Evolutionary conservation across 2,888 invertebrate genomes (phyloP).

Genomic region (Dicycla oo): DNA sequence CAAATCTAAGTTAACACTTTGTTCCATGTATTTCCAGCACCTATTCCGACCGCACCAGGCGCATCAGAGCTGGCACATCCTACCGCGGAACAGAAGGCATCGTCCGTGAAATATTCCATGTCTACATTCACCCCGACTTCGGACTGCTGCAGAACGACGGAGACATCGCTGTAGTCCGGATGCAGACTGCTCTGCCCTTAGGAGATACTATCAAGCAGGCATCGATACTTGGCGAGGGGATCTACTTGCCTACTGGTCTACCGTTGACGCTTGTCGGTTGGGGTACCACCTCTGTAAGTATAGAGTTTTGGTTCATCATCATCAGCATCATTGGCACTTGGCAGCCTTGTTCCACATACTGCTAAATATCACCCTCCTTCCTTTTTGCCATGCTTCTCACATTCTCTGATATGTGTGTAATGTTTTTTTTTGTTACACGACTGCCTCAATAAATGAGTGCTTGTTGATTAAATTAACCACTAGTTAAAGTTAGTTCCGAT

Average conservation of each 20-base stretch:
- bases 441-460: too few relatives aligned
- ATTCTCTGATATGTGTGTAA: too few relatives aligned
- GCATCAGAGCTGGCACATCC: constrained; percentile 66
- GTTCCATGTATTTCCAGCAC: constrained; percentile 37
- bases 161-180: constrained; percentile 57
- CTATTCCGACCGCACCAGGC: constrained; percentile 39
- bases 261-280: constrained; percentile 55
- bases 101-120: constrained; percentile 30
- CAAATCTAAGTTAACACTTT: too few relatives aligned
- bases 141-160: constrained; percentile 47
- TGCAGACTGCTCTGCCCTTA: constrained; percentile 32
- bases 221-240: constrained; percentile 54
- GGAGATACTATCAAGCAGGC: constrained; percentile 46
- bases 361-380: too few relatives aligned
- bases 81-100: constrained; percentile 54
- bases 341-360: too few relatives aligned
- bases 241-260: constrained; percentile 48
- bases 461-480: too few relatives aligned
- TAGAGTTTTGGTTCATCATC: neutral
- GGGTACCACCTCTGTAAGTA: constrained; percentile 67
- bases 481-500: too few relatives aligned
- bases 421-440: too few relatives aligned
- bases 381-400: too few relatives aligned
- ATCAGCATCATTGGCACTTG: too few relatives aligned
- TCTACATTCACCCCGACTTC: constrained; percentile 55